Conservation (phyloP, 2,797 vertebrate genomes). For the Scolopax rusticola region DNA sequence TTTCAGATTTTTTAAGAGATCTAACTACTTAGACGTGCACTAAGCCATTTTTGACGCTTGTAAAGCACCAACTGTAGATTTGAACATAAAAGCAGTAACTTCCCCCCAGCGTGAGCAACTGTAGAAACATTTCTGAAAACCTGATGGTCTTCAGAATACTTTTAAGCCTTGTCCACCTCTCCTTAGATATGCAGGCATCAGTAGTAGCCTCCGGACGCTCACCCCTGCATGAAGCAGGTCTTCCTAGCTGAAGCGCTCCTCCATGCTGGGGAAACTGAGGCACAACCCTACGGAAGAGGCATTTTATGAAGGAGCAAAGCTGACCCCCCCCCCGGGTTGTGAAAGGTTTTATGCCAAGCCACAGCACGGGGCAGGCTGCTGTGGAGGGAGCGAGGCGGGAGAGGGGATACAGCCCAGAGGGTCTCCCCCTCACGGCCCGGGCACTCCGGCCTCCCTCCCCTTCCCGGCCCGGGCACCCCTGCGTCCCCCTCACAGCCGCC, state of each 20-base stretch:
- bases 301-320: rapidly evolving
- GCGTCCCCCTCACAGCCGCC: background rate
- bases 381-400: background rate
- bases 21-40: background rate
- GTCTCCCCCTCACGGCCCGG: rapidly evolving
- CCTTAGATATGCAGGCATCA: rapidly evolving
- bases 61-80: background rate
- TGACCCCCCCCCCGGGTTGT: no score
- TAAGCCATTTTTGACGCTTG: background rate
- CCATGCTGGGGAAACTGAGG: background rate
- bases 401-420: background rate
- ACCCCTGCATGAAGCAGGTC: background rate
- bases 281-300: rapidly evolving
- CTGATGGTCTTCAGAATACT: background rate
- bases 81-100: background rate
- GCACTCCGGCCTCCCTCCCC: rapidly evolving
- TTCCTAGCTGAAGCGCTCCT: background rate
- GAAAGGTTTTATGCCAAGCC: rapidly evolving
- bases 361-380: no score
- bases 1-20: background rate
- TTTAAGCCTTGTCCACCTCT: background rate
- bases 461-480: rapidly evolving
- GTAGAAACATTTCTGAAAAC: background rate
- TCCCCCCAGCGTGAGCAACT: rapidly evolving
- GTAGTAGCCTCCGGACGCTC: rapidly evolving